A percentile compares a stretch with the other conserved stretches of the same genome.
phyloP scores from a whole-genome alignment of 23 tunicate genomes.

The Styela clava region DNA sequence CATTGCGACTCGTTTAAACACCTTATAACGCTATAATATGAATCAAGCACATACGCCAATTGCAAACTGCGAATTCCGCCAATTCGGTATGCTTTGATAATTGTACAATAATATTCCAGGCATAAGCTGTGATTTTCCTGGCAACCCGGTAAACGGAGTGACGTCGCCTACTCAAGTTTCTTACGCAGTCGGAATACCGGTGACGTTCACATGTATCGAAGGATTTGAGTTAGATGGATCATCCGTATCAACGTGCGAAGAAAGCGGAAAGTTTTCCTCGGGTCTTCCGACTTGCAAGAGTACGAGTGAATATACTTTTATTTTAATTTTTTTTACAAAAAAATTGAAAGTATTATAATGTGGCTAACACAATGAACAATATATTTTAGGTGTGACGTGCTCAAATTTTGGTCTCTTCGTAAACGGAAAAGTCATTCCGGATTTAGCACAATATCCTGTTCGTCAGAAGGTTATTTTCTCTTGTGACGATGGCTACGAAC shows the following conservation, averaged over 20 bases:
- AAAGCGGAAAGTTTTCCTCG: constrained; percentile 18
- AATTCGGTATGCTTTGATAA: too few relatives aligned
- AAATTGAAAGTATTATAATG: neutral
- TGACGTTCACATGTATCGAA: constrained; percentile 24
- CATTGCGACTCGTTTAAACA: too few relatives aligned
- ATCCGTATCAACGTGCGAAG: constrained; percentile 1
- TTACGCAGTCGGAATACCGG: constrained; percentile 12
- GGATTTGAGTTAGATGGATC: constrained; percentile 27
- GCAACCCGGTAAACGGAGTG: constrained; percentile 30
- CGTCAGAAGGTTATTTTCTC: constrained; percentile 10
- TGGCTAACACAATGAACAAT: neutral
- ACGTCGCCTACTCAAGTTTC: constrained; percentile 5
- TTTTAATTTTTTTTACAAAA: neutral
- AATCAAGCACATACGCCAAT: too few relatives aligned
- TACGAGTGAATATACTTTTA: too few relatives aligned
- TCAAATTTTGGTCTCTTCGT: neutral
- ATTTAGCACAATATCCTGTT: neutral
- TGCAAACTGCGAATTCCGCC: too few relatives aligned
- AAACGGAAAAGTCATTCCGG: neutral
- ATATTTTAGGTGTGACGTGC: constrained; percentile 14
- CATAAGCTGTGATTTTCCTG: constrained; percentile 13
- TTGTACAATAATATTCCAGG: too few relatives aligned
- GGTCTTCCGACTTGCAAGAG: constrained; percentile 30
- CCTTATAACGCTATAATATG: too few relatives aligned
- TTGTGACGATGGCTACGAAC: constrained; percentile 22